Base-by-base conservation (phyloP, 2,113 vertebrate genomes). In the Pelusios castaneus region DNA sequence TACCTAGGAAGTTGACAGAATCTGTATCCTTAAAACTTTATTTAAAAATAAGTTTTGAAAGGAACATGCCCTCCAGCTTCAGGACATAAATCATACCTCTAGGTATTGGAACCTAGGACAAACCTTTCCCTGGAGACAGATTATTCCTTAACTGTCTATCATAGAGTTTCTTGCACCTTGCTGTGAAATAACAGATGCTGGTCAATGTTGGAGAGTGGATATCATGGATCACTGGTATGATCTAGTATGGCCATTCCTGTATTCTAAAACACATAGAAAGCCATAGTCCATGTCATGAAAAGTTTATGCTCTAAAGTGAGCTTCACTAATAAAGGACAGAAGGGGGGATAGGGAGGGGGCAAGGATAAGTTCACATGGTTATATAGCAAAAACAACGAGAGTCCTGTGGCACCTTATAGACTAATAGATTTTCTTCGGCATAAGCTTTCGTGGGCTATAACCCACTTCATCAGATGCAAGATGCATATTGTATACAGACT, bases 31-130 rank as follows among this genome's bases (percentile, higher is more conserved):
- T 51, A 90, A 95, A 38, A 83, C 67, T 41, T 88, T 25, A 47
- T 77, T 63, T 73, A 95, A 90, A 93, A 92, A 87, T n/a, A 51
- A 51, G 83, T 47, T 84, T 92, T 49, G 6, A 89, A 60, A 92
- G 90, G 80, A 51, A 56, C 51, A 89, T 31, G 89, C 14, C 21
- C 82, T 93, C 81, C 49, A 52, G 45, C 45, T 94, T 89, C 12
- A 60, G 38, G 34, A 34, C 29, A 89, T 47, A 82, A 78, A 93
- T 31, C n/a, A 82, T 47, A 21, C 3, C 85, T 45, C 34, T 75
- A 47, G 17, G 60, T n/a, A 88, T 19, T 87, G 82, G 60, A 75
- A 91, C 86, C 80, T 54, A 92, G 21, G 38, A 89, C 41, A 13
- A 82, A 17, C 24, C 4, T 47, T 38, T 88, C 21, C 78, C 54